These are phyloP conservation scores for Papilio helenus DNA, from an alignment of 1,140 invertebrate species.

Conservation along the genomic window DNA sequence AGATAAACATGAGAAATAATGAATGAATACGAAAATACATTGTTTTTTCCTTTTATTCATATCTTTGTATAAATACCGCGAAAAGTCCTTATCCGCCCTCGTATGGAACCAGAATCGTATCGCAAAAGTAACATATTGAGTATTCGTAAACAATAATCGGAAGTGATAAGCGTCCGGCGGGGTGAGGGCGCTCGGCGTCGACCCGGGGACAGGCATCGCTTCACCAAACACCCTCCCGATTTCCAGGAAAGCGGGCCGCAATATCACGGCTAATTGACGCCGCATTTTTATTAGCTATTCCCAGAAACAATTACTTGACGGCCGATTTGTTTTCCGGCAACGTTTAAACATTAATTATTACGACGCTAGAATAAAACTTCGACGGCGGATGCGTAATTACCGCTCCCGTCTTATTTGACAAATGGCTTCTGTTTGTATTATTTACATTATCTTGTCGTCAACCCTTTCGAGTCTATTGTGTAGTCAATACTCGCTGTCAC, in stretches of 20 bases:
- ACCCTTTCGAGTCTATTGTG: conserved; percentile 14
- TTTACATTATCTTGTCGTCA: conserved; percentile 16
- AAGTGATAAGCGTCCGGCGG: conserved; percentile 51
- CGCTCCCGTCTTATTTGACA: conserved; percentile 19
- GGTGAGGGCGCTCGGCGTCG: conserved; percentile 37
- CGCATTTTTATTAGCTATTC: conserved; percentile 55
- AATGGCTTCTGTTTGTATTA: conserved; percentile 6
- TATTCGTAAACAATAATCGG: conserved; percentile 51
- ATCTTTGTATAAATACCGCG: not conserved
- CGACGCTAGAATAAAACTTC: conserved; percentile 15
- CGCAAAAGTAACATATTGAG: conserved; percentile 25
- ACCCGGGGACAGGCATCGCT: conserved; percentile 38
- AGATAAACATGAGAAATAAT: too few species aligned
- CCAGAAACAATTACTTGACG: conserved; percentile 51
- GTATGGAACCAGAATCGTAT: not conserved
- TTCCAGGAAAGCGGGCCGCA: conserved; percentile 62
- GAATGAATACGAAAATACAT: not conserved
- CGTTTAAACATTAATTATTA: conserved; percentile 41
- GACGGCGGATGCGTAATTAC: conserved; percentile 12
- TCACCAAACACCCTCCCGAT: conserved; percentile 50
- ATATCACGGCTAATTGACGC: conserved; percentile 56
- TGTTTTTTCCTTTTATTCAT: not conserved
- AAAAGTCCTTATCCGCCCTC: not conserved
- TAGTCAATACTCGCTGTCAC: not conserved
- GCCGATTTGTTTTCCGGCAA: conserved; percentile 42